These are phyloP conservation scores for Zaprionus obscuricornis DNA, from an alignment of 2,888 invertebrate genomes.

Conservation along the genomic window DNA sequence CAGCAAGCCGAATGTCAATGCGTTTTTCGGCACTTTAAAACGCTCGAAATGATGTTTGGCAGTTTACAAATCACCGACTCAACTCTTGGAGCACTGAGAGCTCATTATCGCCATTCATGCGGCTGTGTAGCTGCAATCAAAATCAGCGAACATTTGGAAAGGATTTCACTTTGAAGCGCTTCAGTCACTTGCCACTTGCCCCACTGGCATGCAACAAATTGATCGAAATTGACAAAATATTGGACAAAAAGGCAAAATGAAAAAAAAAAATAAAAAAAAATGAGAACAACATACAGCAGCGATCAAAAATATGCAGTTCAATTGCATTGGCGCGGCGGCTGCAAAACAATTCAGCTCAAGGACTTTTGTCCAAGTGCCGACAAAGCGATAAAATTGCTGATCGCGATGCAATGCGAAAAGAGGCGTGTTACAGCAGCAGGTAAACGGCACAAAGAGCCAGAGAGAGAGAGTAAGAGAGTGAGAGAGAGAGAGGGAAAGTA, in stretches of 20 bases:
- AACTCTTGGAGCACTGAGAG: constrained; percentile 11
- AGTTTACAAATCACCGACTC: constrained; percentile 77
- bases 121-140: constrained; percentile 61
- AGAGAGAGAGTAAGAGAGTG: constrained; percentile 29
- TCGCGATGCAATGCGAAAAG: too few species aligned
- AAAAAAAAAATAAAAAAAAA: constrained; percentile 28
- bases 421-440: too few species aligned
- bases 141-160: constrained; percentile 57
- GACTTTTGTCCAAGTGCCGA: constrained; percentile 71
- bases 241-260: constrained; percentile 26
- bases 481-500: constrained; percentile 16
- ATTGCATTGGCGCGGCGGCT: constrained; percentile 60
- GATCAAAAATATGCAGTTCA: constrained; percentile 72
- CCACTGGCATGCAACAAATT: constrained; percentile 73
- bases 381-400: constrained; percentile 54
- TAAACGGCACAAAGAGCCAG: background rate
- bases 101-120: constrained; percentile 74
- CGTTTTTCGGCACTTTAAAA: constrained; percentile 74
- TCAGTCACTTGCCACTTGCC: constrained; percentile 45
- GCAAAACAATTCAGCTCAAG: constrained; percentile 73
- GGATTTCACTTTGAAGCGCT: constrained; percentile 57
- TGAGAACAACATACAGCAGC: constrained; percentile 29
- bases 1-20: constrained; percentile 69
- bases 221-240: constrained; percentile 75
- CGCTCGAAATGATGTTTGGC: constrained; percentile 70